Base-by-base conservation (phyloP, 2,113 vertebrate genomes). In the Pyxicephalus adspersus region DNA sequence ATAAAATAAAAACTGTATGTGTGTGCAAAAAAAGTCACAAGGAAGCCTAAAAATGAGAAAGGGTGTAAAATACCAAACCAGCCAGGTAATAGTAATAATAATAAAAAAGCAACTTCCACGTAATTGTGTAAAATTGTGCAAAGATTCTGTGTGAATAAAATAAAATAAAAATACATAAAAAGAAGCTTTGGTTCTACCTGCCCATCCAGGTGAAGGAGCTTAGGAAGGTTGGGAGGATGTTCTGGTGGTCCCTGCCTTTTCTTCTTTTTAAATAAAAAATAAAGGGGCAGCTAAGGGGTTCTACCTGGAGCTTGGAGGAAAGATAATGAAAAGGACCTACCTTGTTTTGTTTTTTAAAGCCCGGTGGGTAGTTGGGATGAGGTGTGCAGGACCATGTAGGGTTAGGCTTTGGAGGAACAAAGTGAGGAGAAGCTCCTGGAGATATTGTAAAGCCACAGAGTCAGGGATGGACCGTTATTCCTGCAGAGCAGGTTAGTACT, bases 401-500 rank as follows among this genome's bases (percentile, higher is more conserved):
- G 95, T 92, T 92, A 93, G 91, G 90, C 92, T 91, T 92, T 90
- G 92, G 92, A 90, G 86, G 89, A 86, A 87, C 90, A 91, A 89
- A 93, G 92, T 94, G 94, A 93, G 91, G 88, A 89, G 88, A 88
- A 93, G 94, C 93, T 96, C 95, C 95, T 92, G 91, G 90, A 94
- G 93, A 94, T 94, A 95, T 94, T 94, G 94, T 93, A 94, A 96
- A 94, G 94, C 95, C 95, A 94, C 92, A 94, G 94, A 94, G 95
- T 93, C 95, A 94, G 93, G 94, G 94, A 95, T 95, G 95, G 95
- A 96, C 95, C 96, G 96, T 95, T 97, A 96, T 95, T 97, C 95
- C 96, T 98, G 97, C 95, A 93, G 94, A 95, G 95, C 96, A 98
- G 97, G 96, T 98, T 97, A 96, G 95, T 92, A 98, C 95, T 98